Evolutionary conservation across 30 jellyfish, hydroid and myxozoan genomes (phyloP).

Genomic region (Hydra vulgaris): DNA sequence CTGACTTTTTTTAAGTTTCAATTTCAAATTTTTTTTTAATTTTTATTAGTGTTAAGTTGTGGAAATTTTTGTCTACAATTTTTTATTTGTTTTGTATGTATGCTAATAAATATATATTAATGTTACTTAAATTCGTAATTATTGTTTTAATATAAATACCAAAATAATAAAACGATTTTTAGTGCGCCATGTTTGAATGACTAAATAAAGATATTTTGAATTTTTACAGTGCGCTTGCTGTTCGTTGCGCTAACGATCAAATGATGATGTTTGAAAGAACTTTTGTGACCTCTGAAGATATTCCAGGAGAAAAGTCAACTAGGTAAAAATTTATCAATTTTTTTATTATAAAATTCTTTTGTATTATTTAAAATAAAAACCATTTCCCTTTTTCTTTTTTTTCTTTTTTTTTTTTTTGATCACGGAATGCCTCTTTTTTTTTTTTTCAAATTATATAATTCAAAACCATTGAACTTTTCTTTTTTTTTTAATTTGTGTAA

Average conservation of each 20-base stretch:
- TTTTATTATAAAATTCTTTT: not conserved
- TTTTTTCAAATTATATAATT: not conserved
- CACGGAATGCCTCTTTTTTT: not conserved
- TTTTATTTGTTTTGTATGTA: too few relatives aligned
- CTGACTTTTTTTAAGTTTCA: too few relatives aligned
- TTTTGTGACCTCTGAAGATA: conserved; percentile 90
- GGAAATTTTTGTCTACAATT: too few relatives aligned
- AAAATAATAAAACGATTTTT: too few relatives aligned
- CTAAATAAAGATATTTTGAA: not conserved
- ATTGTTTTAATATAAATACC: too few relatives aligned
- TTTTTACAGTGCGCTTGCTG: conserved; percentile 80
- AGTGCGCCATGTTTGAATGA: too few relatives aligned
- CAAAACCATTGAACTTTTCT: not conserved
- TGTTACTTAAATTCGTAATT: too few relatives aligned
- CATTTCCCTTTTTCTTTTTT: not conserved
- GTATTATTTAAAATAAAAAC: not conserved
- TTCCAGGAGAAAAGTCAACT: conserved; percentile 67
- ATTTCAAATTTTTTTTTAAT: too few relatives aligned
- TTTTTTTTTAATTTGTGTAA: not conserved
- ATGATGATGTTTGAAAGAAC: conserved; percentile 86
- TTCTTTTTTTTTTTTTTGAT: not conserved
- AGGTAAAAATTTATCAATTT: conserved; percentile 30
- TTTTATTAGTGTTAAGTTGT: too few relatives aligned
- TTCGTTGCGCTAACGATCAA: conserved; percentile 88
- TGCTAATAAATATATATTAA: too few relatives aligned